Evolutionary conservation across 2,888 invertebrate genomes (phyloP).

Genomic region (Willowsia nigromaculata): DNA sequence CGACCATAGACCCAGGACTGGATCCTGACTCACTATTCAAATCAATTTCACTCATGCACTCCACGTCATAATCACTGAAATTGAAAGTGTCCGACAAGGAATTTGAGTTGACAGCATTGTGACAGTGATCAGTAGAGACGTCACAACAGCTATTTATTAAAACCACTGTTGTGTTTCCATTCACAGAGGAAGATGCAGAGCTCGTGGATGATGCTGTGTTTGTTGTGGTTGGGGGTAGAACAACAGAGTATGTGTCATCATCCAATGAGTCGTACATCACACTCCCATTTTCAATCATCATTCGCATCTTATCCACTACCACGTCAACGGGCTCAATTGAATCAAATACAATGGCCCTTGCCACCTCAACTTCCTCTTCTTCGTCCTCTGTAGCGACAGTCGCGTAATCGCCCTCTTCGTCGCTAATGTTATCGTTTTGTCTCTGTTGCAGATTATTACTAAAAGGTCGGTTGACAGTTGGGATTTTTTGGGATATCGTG

Average conservation of each 20-base stretch:
- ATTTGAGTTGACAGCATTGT: slow-evolving; percentile 20
- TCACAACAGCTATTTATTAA: slow-evolving; percentile 75
- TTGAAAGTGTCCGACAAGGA: slow-evolving; percentile 57
- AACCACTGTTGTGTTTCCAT: slow-evolving; percentile 78
- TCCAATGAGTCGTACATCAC: slow-evolving; percentile 69
- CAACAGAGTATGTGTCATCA: slow-evolving; percentile 54
- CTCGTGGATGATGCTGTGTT: slow-evolving; percentile 2
- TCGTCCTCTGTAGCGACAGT: slow-evolving; percentile 23
- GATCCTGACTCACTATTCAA: slow-evolving; percentile 77
- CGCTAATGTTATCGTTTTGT: background rate
- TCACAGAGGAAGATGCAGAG: background rate
- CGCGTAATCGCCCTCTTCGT: slow-evolving; percentile 38
- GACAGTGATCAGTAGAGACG: slow-evolving; percentile 51
- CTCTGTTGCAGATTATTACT: background rate
- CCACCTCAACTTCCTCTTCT: slow-evolving; percentile 9
- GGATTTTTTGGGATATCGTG: slow-evolving; percentile 77
- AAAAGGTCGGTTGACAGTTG: background rate
- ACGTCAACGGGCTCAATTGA: background rate
- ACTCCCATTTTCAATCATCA: slow-evolving; percentile 67
- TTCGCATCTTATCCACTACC: slow-evolving; percentile 45
- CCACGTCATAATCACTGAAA: slow-evolving; percentile 76
- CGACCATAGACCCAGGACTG: slow-evolving; percentile 56
- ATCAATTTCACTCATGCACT: slow-evolving; percentile 79
- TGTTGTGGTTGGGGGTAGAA: background rate
- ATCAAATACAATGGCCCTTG: background rate